Conservation (phyloP, 2,113 vertebrate species). For the Paramormyrops kingsleyae region DNA sequence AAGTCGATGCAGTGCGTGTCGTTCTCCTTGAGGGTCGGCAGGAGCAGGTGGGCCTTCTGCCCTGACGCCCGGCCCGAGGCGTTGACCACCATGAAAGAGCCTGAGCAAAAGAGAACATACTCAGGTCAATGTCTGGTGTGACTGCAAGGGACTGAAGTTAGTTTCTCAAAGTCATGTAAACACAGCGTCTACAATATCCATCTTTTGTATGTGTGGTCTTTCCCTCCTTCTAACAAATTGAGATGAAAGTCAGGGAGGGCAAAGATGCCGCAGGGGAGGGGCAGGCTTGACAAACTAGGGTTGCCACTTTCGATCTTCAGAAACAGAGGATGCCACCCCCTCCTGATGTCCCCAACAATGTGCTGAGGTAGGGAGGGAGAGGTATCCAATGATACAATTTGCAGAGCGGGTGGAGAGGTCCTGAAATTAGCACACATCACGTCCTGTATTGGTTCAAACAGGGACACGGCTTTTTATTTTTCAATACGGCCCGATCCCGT, state of each 20-base stretch:
- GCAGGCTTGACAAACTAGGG: background rate
- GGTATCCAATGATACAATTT: background rate
- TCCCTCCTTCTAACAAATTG: background rate
- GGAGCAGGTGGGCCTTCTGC: slow-evolving; percentile 88
- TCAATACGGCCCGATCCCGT: background rate
- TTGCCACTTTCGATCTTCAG: background rate
- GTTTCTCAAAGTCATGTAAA: background rate
- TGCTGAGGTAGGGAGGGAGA: background rate
- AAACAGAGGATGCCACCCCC: background rate
- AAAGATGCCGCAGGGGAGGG: background rate
- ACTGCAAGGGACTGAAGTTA: background rate
- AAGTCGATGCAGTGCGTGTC: slow-evolving; percentile 97
- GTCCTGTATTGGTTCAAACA: background rate
- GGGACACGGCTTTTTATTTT: background rate
- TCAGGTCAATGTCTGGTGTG: background rate
- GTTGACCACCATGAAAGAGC: slow-evolving; percentile 97
- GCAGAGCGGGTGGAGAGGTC: background rate
- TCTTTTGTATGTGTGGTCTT: background rate
- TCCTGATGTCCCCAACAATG: background rate
- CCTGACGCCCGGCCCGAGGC: slow-evolving; percentile 85
- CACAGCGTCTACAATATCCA: background rate
- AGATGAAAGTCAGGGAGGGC: background rate
- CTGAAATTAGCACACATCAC: background rate
- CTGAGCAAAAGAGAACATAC: slow-evolving; percentile 42
- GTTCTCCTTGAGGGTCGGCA: slow-evolving; percentile 89